These are phyloP conservation scores for Quiscalus mexicanus DNA, from an alignment of 2,113 vertebrate species.

Conservation along the genomic window DNA sequence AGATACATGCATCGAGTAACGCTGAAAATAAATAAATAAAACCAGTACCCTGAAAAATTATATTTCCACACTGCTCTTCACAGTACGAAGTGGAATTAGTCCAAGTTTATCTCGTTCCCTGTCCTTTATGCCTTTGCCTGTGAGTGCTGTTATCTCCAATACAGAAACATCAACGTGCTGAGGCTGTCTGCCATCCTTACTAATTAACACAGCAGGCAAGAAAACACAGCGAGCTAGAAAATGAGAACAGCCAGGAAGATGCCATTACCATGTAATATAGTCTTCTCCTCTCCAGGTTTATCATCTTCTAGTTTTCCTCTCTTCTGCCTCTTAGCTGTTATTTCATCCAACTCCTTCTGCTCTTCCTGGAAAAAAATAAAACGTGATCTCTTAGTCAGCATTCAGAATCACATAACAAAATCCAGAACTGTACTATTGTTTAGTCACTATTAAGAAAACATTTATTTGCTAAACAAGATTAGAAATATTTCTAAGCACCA, in stretches of 20 bases:
- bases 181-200: conserved; percentile 28
- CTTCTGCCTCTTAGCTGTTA: conserved; percentile 96
- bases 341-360: conserved; percentile 96
- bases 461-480: background rate
- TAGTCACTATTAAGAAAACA: background rate
- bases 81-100: background rate
- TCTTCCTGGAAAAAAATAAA: conserved; percentile 84
- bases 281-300: conserved; percentile 94
- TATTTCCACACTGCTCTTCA: conserved; percentile 22
- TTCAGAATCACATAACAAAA: background rate
- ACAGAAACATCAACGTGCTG: conserved; percentile 1
- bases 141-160: background rate
- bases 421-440: background rate
- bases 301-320: conserved; percentile 94
- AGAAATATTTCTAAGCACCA: background rate
- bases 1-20: background rate
- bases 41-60: background rate
- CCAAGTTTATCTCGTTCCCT: conserved; percentile 1
- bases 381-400: background rate
- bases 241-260: conserved; percentile 39
- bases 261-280: conserved; percentile 90
- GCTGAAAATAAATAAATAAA: conserved; percentile 43
- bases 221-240: conserved; percentile 14
- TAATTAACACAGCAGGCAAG: conserved; percentile 46
- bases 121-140: background rate